A percentile compares a stretch with the other conserved stretches of the same genome.
Conservation (phyloP, 2,113 vertebrate species). For the Alethe castanea region DNA sequence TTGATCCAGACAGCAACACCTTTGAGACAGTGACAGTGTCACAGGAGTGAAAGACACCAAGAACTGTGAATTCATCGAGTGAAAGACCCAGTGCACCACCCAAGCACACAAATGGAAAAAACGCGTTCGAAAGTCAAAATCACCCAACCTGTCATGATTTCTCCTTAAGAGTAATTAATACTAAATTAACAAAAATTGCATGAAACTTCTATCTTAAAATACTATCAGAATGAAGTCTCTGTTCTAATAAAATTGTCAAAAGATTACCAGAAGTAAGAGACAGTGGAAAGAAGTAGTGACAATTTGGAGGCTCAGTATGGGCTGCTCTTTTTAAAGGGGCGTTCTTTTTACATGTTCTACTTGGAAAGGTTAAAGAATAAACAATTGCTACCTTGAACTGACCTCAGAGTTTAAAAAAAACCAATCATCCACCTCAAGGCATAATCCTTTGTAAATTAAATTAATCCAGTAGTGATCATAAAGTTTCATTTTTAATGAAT, state of each 20-base stretch:
- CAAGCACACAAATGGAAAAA: neutral
- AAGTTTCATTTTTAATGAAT: neutral
- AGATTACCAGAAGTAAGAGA: neutral
- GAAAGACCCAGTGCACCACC: neutral
- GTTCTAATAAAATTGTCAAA: neutral
- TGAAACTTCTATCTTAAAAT: neutral
- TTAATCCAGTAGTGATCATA: neutral
- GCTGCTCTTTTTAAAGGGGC: neutral
- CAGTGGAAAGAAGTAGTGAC: neutral
- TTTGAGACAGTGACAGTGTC: neutral
- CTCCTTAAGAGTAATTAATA: neutral
- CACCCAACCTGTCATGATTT: neutral
- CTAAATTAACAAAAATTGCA: neutral
- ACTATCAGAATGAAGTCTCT: neutral
- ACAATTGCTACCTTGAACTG: neutral
- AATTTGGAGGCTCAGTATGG: neutral
- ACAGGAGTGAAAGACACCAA: neutral
- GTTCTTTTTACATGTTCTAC: neutral
- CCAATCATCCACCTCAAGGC: neutral
- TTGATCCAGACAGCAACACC: neutral
- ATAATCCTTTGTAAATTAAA: neutral
- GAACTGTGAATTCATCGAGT: accelerated
- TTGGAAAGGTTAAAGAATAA: neutral
- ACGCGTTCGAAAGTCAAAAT: neutral
- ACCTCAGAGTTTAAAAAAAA: neutral